Evolutionary conservation across 2,113 vertebrate genomes (phyloP), one percentile per base, ranked within the genome.

Genomic region (Etia nguti): DNA sequence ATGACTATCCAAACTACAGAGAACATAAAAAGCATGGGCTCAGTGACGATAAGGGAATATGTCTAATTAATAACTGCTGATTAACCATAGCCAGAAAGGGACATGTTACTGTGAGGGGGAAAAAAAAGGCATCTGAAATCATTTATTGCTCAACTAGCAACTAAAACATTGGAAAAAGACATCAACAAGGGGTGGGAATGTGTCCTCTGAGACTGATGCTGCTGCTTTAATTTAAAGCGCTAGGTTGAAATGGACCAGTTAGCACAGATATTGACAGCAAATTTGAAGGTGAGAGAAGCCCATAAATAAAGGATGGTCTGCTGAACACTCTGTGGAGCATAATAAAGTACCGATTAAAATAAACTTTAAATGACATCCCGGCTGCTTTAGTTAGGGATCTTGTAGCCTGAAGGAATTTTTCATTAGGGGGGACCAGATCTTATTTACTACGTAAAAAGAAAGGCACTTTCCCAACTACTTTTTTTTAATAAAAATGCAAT

Each of bases 261-360:
- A 91, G 83, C 91, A 68, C 70, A 55, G 88, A 94, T 87, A 93
- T 85, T 87, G 84, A 92, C 88, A 79, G 90, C 82, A 82, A 90
- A 90, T 92, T 13, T 92, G 82, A 90, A 92, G 90, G 87, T 89
- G 87, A 88, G 85, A 90, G 79, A 81, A 82, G 24, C 24, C 70
- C 79, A 89, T 94, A 91, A 94, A 94, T 93, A 94, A 93, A 88
- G 85, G 55, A 93, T 26, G 86, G 79, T 89, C 86, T 83, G 84
- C 83, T 89, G 88, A 91, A 83, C 62, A 82, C 79, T 85, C 80
- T 85, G 88, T 77, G 38, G 68, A 88, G 87, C 62, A 87, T 88
- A 90, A 93, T 89, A 89, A 92, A 70, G 77, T 55, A 83, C 6
- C 62, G 55, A 85, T 93, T 92, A 89, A 88, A 92, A 87, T 87